Evolutionary conservation across 2,888 invertebrate species (phyloP), one percentile per base, ranked within the genome.

Genomic region (Plemyria rubiginata): DNA sequence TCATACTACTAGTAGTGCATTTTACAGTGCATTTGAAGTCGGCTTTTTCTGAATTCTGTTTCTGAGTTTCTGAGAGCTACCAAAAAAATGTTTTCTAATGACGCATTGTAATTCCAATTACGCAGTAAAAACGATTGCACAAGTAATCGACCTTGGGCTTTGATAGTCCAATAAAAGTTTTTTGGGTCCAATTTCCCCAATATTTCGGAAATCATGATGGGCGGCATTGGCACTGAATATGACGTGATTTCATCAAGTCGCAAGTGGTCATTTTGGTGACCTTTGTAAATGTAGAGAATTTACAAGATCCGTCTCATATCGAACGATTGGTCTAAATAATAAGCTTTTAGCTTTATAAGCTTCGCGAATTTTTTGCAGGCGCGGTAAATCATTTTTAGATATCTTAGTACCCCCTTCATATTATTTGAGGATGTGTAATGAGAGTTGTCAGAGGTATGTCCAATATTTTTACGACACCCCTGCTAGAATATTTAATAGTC

Each of bases 301-400:
- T 84, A 85, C 81, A 83, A 86, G 86, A 89, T 90, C 88, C 88
- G 90, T 87, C 77, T 80, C 74, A 80, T 86, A 84, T 79, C 71
- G 75, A 67, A 49, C 58, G 68, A 64, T 54, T 78, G 82, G 81
- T 71, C 4, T 63, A 80, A 83, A 72, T 66, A 6, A 77, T 60
- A 70, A 70, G 48, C 55, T 61, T 56, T 38, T 32, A 11, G 11
- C 36, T n/a, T n/a, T n/a, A n/a, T n/a, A n/a, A n/a, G n/a, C n/a
- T n/a, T n/a, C n/a, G n/a, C n/a, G n/a, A n/a, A n/a, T n/a, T n/a
- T n/a, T n/a, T n/a, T n/a, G n/a, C n/a, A n/a, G n/a, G n/a, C n/a
- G n/a, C n/a, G n/a, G n/a, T n/a, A n/a, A n/a, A n/a, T n/a, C n/a
- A n/a, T n/a, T n/a, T n/a, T n/a, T n/a, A n/a, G n/a, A n/a, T n/a